Conservation (phyloP, 2,888 invertebrate genomes). For the Gnatocerus cornutus region DNA sequence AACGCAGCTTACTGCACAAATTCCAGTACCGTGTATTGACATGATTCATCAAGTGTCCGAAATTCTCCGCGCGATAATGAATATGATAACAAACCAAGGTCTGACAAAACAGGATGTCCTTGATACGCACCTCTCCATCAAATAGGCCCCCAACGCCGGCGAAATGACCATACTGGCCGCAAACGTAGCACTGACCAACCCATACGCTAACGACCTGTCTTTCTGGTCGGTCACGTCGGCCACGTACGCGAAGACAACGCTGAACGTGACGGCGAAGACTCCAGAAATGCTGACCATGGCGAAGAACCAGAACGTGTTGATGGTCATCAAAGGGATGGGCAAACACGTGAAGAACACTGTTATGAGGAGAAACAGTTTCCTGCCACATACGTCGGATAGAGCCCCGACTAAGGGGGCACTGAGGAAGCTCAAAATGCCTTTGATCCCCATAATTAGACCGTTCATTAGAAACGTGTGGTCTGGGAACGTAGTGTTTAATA, state of each 20-base stretch:
- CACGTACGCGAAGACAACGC: conserved; percentile 99
- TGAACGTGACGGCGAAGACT: conserved; percentile 99
- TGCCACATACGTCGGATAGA: conserved; percentile 97
- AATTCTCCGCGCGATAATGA: too few species aligned
- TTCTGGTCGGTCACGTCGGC: conserved; percentile 99
- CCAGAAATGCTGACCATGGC: conserved; percentile 99
- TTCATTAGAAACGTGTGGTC: conserved; percentile 99
- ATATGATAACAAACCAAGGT: too few species aligned
- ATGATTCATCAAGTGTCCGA: too few species aligned
- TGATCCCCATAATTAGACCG: conserved; percentile 95
- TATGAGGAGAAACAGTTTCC: conserved; percentile 97
- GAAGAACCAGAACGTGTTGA: conserved; percentile 96
- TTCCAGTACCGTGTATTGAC: too few species aligned
- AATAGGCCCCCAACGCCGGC: conserved; percentile 94
- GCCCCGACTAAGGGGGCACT: conserved; percentile 93
- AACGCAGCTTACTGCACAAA: too few species aligned
- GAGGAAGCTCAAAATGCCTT: conserved; percentile 95
- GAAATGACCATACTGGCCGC: conserved; percentile 99
- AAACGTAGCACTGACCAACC: conserved; percentile 95
- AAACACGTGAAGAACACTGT: conserved; percentile 99
- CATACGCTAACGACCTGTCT: conserved; percentile 96
- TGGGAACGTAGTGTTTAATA: conserved; percentile 97
- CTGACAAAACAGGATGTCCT: too few species aligned
- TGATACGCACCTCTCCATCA: conserved; percentile 78
- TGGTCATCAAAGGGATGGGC: conserved; percentile 98